Evolutionary conservation across 2,113 vertebrate species (phyloP).

Genomic region (Psittacus erithacus): DNA sequence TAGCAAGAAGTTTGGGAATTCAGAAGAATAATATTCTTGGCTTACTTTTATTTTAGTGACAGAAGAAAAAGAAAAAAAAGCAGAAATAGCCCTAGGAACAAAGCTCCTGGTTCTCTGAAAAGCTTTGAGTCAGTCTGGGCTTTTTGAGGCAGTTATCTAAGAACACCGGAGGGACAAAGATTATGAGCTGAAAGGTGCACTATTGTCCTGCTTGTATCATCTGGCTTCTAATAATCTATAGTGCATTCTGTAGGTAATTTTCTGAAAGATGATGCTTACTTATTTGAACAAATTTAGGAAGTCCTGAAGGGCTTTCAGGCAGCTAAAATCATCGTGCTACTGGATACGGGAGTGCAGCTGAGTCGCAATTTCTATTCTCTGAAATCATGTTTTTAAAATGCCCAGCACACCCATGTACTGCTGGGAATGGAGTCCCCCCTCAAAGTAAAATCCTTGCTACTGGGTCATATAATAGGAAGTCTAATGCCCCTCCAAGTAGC

Average conservation of each 20-base stretch:
- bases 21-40: conserved; percentile 2
- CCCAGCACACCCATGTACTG: background rate
- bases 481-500: background rate
- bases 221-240: conserved; percentile 51
- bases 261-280: conserved; percentile 59
- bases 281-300: conserved; percentile 43
- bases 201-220: conserved; percentile 50
- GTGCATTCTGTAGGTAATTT: conserved; percentile 51
- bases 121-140: background rate
- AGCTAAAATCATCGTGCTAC: background rate
- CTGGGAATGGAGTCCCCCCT: background rate
- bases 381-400: background rate
- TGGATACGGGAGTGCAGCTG: background rate
- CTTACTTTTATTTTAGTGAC: background rate
- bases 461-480: background rate
- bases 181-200: conserved; percentile 50
- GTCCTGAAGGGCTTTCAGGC: conserved; percentile 4
- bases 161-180: conserved; percentile 18
- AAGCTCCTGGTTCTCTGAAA: conserved; percentile 32
- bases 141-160: conserved; percentile 30
- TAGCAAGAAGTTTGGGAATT: background rate
- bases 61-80: background rate
- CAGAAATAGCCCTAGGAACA: conserved; percentile 31
- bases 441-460: background rate
- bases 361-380: background rate